A percentile compares a stretch with the other conserved stretches of the same genome.
These are phyloP conservation scores for Hestina assimilis DNA, from an alignment of 1,140 invertebrate genomes.

Conservation along the genomic window DNA sequence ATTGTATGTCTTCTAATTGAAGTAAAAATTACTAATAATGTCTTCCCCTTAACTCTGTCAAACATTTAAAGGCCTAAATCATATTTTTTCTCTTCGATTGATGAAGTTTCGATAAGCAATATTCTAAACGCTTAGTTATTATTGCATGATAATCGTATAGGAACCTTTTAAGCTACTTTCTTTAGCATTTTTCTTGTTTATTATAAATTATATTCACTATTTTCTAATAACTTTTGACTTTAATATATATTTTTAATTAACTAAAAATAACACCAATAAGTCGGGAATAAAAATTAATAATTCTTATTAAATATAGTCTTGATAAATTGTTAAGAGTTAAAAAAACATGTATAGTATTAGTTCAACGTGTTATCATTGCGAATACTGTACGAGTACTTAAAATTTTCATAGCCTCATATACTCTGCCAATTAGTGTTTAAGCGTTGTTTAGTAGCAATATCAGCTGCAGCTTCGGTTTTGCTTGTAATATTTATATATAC, in stretches of 20 bases:
- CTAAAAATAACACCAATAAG: not conserved
- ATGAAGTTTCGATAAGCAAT: not conserved
- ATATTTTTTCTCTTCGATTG: not conserved
- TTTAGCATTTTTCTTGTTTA: too few relatives aligned
- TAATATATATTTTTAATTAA: not conserved
- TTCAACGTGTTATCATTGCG: not conserved
- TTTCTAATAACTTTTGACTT: too few relatives aligned
- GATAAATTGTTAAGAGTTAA: not conserved
- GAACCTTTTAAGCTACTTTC: not conserved
- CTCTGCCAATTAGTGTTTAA: conserved; percentile 26
- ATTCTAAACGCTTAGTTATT: not conserved
- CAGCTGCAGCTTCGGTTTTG: conserved; percentile 25
- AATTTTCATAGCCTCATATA: conserved; percentile 10
- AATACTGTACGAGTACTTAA: conserved; percentile 7
- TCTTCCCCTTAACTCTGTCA: conserved; percentile 12
- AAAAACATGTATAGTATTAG: not conserved
- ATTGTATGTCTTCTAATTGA: conserved; percentile 3
- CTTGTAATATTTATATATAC: conserved; percentile 7
- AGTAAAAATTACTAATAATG: conserved; percentile 6
- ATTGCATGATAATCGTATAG: not conserved
- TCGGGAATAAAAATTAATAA: not conserved
- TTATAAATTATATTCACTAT: too few relatives aligned
- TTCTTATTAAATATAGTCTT: not conserved
- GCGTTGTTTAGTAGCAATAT: conserved; percentile 16
- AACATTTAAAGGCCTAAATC: conserved; percentile 16